phyloP scores from a whole-genome alignment of 2,113 vertebrate species.

The Oceanites oceanicus region DNA sequence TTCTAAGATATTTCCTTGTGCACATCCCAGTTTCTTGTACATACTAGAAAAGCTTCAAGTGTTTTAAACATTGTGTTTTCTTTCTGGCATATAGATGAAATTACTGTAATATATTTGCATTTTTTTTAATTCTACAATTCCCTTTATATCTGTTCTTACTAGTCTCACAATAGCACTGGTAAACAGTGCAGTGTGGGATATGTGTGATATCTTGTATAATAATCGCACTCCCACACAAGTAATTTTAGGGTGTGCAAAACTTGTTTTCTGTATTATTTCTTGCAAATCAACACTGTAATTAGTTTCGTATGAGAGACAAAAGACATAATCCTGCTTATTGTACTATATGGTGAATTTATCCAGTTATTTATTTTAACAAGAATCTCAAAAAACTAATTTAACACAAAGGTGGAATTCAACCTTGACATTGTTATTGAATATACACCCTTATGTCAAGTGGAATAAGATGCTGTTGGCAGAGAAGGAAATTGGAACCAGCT shows the following conservation, averaged over 20 bases:
- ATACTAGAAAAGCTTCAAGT: background rate
- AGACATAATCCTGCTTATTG: background rate
- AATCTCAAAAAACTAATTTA: background rate
- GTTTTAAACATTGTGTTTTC: background rate
- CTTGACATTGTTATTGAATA: background rate
- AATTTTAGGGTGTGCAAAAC: background rate
- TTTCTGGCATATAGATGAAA: background rate
- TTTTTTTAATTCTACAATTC: background rate
- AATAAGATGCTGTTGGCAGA: background rate
- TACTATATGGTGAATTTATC: background rate
- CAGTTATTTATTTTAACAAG: background rate
- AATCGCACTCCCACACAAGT: slow-evolving; percentile 40
- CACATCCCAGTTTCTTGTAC: background rate
- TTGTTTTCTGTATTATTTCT: slow-evolving; percentile 16
- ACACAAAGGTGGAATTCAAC: background rate
- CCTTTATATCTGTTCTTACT: background rate
- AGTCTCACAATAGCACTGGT: background rate
- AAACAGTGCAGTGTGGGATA: background rate
- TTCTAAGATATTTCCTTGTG: background rate
- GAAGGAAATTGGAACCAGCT: background rate
- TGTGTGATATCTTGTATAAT: background rate
- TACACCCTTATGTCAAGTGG: background rate
- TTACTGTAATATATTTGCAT: slow-evolving; percentile 9
- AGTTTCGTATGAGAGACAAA: background rate
- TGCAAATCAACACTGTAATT: slow-evolving; percentile 9